These are phyloP conservation scores for Caenorhabditis macrosperma DNA, from an alignment of 2,888 invertebrate species.

Conservation along the genomic window DNA sequence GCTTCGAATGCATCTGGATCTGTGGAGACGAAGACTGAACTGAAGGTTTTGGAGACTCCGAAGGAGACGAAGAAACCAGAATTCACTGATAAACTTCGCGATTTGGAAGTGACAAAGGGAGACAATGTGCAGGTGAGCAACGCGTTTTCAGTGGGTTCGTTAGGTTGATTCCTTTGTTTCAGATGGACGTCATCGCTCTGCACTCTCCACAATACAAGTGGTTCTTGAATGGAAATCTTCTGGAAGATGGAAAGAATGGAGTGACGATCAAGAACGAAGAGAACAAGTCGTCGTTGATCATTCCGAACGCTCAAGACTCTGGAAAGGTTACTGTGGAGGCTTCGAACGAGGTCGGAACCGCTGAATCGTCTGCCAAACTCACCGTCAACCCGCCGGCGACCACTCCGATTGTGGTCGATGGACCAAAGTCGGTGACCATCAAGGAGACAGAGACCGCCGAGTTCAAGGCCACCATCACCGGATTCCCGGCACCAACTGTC, in stretches of 20 bases:
- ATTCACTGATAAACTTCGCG: slow-evolving; percentile 89
- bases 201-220: slow-evolving; percentile 86
- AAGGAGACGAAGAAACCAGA: slow-evolving; percentile 84
- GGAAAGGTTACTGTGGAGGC: slow-evolving; percentile 70
- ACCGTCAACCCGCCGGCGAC: slow-evolving; percentile 58
- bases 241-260: slow-evolving; percentile 72
- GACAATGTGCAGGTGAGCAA: slow-evolving; percentile 61
- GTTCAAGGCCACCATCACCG: slow-evolving; percentile 69
- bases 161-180: slow-evolving; percentile 11
- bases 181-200: slow-evolving; percentile 74
- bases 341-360: slow-evolving; percentile 71
- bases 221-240: slow-evolving; percentile 77
- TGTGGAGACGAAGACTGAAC: slow-evolving; percentile 64
- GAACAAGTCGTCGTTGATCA: slow-evolving; percentile 83
- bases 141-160: too few species aligned
- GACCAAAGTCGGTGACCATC: slow-evolving; percentile 63
- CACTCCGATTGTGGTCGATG: slow-evolving; percentile 67
- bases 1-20: slow-evolving; percentile 61
- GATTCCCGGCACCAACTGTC: slow-evolving; percentile 76
- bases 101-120: slow-evolving; percentile 85
- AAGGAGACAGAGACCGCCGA: slow-evolving; percentile 69
- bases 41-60: slow-evolving; percentile 67
- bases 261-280: slow-evolving; percentile 69
- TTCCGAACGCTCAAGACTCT: slow-evolving; percentile 86
- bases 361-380: slow-evolving; percentile 64